Evolutionary conservation across 2,113 vertebrate species (phyloP), one percentile per base, ranked within the genome.

Genomic region (Polypterus senegalus): DNA sequence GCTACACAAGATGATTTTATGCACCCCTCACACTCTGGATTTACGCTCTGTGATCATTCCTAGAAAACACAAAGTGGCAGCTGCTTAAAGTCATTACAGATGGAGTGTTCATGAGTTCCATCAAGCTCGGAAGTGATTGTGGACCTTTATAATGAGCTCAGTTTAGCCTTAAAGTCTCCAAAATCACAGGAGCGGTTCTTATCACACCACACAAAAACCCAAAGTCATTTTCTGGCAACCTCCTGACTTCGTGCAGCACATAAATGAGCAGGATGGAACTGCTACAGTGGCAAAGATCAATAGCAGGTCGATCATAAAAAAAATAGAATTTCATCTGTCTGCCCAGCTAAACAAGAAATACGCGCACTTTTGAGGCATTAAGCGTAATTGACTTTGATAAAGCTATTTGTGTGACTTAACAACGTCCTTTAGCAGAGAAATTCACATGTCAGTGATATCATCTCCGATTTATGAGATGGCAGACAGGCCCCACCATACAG

Each of bases 241-340:
- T 51, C 49, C 49, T 2, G 49, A 9, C 6, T 9, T 51, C 49
- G 9, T 2, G 9, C 9, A 7, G 49, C 49, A 51, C 49, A 4
- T 45, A 57, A 45, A 27, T 43, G 8, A 55, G 6, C 49, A 7
- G 49, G 6, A 51, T 51, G 9, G 9, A 51, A 51, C 6, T 51
- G 49, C 49, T 55, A 11, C 27, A 11, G 8, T 5, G 5, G 46
- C 9, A 57, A 57, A 57, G 56, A 57, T 57, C 56, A 44, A 57
- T 57, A 57, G 4, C 56, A 44, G 56, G n/a, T 57, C n/a, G 56
- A 57, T 57, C 56, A 57, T 57, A 57, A 57, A 27, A 27, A 27
- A 27, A 27, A 57, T 45, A 57, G 56, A 57, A 57, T 57, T 11
- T 57, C 43, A 57, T 57, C 56, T 44, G n/a, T 44, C 10, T 44